Conservation (phyloP, 2,797 vertebrate species). For the Valencia hispanica region DNA sequence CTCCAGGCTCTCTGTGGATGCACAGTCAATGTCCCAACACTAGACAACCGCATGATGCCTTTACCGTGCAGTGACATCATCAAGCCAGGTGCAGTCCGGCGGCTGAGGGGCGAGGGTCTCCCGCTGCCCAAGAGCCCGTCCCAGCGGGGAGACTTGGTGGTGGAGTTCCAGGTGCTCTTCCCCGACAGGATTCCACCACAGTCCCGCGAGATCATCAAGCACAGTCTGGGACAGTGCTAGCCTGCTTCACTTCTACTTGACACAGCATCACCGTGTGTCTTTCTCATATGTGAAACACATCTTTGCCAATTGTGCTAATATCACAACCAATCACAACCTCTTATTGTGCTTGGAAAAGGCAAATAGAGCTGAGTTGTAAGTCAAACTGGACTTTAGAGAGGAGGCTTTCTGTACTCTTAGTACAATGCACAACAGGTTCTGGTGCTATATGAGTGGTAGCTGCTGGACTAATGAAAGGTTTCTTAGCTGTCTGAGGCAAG, state of each 20-base stretch:
- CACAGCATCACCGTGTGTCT: conserved; percentile 42
- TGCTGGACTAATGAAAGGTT: conserved; percentile 38
- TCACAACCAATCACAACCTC: conserved; percentile 69
- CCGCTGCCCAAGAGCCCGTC: conserved; percentile 91
- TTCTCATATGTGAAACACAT: conserved; percentile 57
- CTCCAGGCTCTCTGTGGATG: conserved; percentile 94
- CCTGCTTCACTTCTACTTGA: neutral
- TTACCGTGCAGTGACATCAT: conserved; percentile 95
- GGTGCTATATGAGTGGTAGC: conserved; percentile 41
- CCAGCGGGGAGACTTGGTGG: conserved; percentile 93
- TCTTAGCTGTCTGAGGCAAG: conserved; percentile 64
- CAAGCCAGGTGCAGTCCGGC: conserved; percentile 91
- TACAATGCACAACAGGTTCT: conserved; percentile 30
- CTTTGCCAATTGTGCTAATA: conserved; percentile 68
- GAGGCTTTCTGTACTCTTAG: conserved; percentile 42
- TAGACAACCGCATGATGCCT: conserved; percentile 93
- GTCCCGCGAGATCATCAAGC: conserved; percentile 97
- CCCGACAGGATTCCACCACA: conserved; percentile 96
- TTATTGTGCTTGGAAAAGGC: conserved; percentile 65
- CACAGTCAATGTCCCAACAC: conserved; percentile 94
- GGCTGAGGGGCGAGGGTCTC: conserved; percentile 93
- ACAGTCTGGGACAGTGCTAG: conserved; percentile 89
- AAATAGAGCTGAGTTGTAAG: conserved; percentile 37
- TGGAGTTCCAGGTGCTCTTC: conserved; percentile 97
- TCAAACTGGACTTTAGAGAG: conserved; percentile 21